Conservation (phyloP, 2,113 vertebrate genomes). For the Mus musculus region GRCm39 chr8:105274501-105275000, state of each 20-base stretch:
- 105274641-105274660: neutral
- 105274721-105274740: neutral
- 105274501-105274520: neutral
- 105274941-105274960: neutral
- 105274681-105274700: neutral
- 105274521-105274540: neutral
- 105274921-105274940: neutral
- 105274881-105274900: conserved; percentile 96
- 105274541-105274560: neutral
- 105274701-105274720: neutral
- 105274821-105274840: conserved; percentile 99
- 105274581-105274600: neutral
- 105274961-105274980: neutral
- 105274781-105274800: conserved; percentile 14
- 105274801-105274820: conserved; percentile 87
- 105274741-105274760: neutral
- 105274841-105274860: conserved; percentile 93
- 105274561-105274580: neutral
- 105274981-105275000: conserved; percentile 12
- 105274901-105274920: conserved; percentile 95
- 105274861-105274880: conserved; percentile 91
- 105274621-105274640: neutral
- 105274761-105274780: neutral
- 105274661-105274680: neutral
- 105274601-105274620: neutral